These are phyloP conservation scores for Eutolmus rufibarbis DNA, from an alignment of 2,888 invertebrate genomes.

Conservation along the genomic window DNA sequence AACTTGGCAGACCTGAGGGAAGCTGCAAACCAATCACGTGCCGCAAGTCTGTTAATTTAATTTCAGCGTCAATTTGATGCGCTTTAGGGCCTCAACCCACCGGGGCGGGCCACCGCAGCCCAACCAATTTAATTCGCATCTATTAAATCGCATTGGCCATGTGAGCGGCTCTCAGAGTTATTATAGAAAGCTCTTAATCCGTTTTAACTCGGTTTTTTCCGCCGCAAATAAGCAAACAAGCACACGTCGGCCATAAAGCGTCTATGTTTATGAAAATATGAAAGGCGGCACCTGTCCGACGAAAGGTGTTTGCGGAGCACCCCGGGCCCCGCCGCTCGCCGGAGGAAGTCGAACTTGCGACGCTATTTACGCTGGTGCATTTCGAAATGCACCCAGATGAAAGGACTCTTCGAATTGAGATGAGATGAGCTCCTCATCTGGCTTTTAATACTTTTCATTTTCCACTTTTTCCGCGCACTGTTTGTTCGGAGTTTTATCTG, in stretches of 20 bases:
- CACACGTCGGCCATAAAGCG: background rate
- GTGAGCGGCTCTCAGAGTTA: slow-evolving; percentile 3
- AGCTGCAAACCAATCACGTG: background rate
- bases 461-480: background rate
- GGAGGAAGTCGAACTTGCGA: background rate
- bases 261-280: background rate
- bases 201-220: slow-evolving; percentile 20
- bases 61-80: slow-evolving; percentile 13
- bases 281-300: background rate
- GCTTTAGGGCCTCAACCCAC: background rate
- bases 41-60: background rate
- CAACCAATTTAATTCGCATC: slow-evolving; percentile 28
- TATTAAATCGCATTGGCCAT: slow-evolving; percentile 34
- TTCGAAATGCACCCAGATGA: background rate
- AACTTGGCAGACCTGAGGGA: background rate
- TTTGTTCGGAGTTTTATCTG: background rate
- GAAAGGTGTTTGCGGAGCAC: background rate
- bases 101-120: background rate
- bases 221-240: background rate
- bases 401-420: background rate
- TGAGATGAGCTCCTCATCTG: background rate
- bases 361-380: background rate
- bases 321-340: background rate
- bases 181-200: slow-evolving; percentile 33
- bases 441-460: background rate